phyloP scores from a whole-genome alignment of 1,140 invertebrate genomes.

The Solenopsis invicta region DNA sequence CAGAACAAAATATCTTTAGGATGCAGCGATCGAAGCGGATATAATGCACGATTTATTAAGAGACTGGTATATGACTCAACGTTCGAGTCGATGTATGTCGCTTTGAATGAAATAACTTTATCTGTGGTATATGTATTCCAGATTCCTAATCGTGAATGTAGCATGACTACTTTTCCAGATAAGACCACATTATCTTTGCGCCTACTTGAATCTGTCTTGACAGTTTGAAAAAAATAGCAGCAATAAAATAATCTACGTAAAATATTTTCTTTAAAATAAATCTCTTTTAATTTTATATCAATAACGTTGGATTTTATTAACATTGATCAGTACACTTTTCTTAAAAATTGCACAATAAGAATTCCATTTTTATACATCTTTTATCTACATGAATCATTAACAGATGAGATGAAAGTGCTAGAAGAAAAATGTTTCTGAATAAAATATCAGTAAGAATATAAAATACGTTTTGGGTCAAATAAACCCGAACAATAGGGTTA shows the following conservation, averaged over 20 bases:
- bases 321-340: too few species aligned
- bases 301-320: too few species aligned
- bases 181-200: slow-evolving; percentile 34
- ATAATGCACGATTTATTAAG: neutral
- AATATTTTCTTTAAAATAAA: neutral
- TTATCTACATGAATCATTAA: neutral
- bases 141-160: neutral
- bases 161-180: neutral
- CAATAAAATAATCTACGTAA: neutral
- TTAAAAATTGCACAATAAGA: too few species aligned
- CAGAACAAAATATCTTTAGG: neutral
- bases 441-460: too few species aligned
- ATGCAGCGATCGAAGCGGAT: neutral
- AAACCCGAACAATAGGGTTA: too few species aligned
- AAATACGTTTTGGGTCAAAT: too few species aligned
- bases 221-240: slow-evolving; percentile 19
- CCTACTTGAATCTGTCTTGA: slow-evolving; percentile 19
- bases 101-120: neutral
- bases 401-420: too few species aligned
- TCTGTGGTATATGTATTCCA: neutral
- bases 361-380: neutral
- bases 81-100: neutral
- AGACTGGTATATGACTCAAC: neutral
- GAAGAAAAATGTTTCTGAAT: too few species aligned
- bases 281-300: slow-evolving; percentile 12